Conservation (phyloP, 2,113 vertebrate genomes). For the Silurus glanis region DNA sequence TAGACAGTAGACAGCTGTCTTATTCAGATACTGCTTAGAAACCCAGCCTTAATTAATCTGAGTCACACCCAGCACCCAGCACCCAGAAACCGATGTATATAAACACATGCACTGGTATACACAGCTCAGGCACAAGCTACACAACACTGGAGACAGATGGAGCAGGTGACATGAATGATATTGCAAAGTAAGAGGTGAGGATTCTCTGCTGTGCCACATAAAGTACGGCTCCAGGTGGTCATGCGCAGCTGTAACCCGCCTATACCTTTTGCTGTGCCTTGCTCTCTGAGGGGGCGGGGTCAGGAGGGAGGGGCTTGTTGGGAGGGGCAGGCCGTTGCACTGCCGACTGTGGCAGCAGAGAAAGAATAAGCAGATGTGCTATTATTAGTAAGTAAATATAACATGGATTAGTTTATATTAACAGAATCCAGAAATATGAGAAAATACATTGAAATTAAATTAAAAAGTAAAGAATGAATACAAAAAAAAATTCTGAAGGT, state of each 20-base stretch:
- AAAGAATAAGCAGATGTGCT: conserved; percentile 31
- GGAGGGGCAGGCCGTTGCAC: conserved; percentile 75
- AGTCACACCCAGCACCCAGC: conserved; percentile 11
- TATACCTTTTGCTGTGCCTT: conserved; percentile 72
- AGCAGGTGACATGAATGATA: neutral
- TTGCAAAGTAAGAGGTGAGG: neutral
- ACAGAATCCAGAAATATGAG: neutral
- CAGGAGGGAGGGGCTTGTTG: conserved; percentile 82
- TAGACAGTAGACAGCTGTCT: neutral
- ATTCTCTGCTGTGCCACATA: neutral
- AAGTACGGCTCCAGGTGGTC: neutral
- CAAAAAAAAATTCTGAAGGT: neutral
- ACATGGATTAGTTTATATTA: neutral
- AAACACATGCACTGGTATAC: conserved; percentile 6
- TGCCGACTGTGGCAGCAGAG: conserved; percentile 60
- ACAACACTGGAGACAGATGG: neutral
- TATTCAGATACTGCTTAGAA: neutral
- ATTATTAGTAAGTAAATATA: conserved; percentile 3
- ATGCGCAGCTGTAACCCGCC: conserved; percentile 33
- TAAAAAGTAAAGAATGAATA: neutral
- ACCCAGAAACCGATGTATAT: neutral
- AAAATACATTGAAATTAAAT: neutral
- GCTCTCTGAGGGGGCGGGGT: conserved; percentile 72
- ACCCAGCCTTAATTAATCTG: conserved; percentile 4
- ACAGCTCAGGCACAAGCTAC: neutral